Base-by-base conservation (phyloP, 2,888 invertebrate species). In the Drosophila lacicola region DNA sequence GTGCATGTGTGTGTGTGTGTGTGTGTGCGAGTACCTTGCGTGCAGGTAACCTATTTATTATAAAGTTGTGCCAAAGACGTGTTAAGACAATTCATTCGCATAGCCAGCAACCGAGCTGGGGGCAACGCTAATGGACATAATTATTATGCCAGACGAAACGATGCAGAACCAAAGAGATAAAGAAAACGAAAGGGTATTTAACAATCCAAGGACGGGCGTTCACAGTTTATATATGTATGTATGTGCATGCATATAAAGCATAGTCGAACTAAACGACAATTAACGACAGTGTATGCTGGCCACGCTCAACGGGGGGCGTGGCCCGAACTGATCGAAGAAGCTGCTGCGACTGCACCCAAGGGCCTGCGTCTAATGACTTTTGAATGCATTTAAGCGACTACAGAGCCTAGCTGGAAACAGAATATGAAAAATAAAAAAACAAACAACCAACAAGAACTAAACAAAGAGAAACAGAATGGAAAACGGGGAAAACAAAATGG, bases 311-410 rank as follows among this genome's bases (percentile, higher is more conserved):
- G 62, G 10, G 33, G 69, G 75, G 72, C 75, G 75, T 41, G 57
- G 42, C 58, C 42, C 17, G 45, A 50, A 21, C 37, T 49, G 61
- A 66, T 76, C 73, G 62, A 65, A 74, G 73, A 62, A 57, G 62
- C 65, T 62, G 58, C 50, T 45, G 21, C 39, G 37, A 39, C 49
- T 42, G 60, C 63, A 68, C 41, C 70, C 64, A 65, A 55, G 70
- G 70, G 76, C 65, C 82, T 80, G 84, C 73, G 69, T 70, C 85
- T 83, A 83, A 83, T 83, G 83, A 83, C 77, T 85, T 85, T 83
- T 82, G 75, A 83, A 83, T 85, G 83, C 82, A 70, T 77, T 82
- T 56, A 76, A 82, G 65, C 65, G 65, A 54, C 68, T 64, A 60
- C 69, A 74, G 45, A 36, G 56, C 17, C 25, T 11, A 53, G 34